A percentile compares a stretch with the other conserved stretches of the same genome.
Conservation (phyloP, 2,888 invertebrate species). For the Monopis laevigella region DNA sequence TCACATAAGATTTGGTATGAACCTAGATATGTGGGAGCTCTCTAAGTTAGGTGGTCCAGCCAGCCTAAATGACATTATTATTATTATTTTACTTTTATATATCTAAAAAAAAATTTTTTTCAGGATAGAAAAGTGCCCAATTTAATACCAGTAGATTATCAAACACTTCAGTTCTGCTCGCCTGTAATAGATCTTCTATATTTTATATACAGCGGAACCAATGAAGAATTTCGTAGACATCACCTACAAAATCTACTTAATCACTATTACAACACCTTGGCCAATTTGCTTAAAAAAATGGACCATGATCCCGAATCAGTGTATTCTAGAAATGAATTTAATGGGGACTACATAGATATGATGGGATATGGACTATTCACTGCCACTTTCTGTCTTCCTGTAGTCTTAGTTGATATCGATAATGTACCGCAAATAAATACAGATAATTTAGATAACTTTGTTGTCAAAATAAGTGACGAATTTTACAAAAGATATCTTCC, state of each 20-base stretch:
- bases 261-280: slow-evolving; percentile 25
- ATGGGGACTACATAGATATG: slow-evolving; percentile 24
- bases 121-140: slow-evolving; percentile 24
- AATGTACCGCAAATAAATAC: slow-evolving; percentile 19
- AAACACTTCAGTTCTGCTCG: slow-evolving; percentile 21
- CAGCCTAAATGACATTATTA: background rate
- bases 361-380: slow-evolving; percentile 20
- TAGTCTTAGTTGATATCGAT: slow-evolving; percentile 15
- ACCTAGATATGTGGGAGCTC: too few relatives aligned
- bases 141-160: slow-evolving; percentile 25
- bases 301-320: slow-evolving; percentile 21
- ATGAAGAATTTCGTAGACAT: slow-evolving; percentile 24
- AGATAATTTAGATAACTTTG: slow-evolving; percentile 10
- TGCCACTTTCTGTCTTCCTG: slow-evolving; percentile 15
- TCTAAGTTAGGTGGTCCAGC: too few relatives aligned
- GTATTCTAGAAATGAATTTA: slow-evolving; percentile 24
- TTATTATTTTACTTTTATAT: background rate
- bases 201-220: slow-evolving; percentile 27
- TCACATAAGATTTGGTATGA: background rate
- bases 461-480: slow-evolving; percentile 13
- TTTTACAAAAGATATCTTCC: slow-evolving; percentile 14
- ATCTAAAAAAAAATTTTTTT: slow-evolving; percentile 12
- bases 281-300: slow-evolving; percentile 21
- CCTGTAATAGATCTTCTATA: slow-evolving; percentile 24
- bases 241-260: slow-evolving; percentile 23